Evolutionary conservation across 2,797 vertebrate species (phyloP).

Genomic region (Synanceia verrucosa): DNA sequence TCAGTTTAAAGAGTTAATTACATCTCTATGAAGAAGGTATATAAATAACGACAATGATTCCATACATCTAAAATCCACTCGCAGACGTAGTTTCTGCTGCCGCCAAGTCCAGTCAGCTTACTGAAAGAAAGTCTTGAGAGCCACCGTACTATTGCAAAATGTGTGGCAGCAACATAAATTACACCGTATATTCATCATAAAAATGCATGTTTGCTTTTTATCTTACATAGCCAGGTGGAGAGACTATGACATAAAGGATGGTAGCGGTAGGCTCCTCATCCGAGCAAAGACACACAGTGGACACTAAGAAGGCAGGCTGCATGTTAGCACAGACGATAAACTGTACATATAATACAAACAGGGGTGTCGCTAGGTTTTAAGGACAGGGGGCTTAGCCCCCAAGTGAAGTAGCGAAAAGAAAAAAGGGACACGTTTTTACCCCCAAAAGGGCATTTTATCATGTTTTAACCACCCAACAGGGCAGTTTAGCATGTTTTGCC

Average conservation of each 20-base stretch:
- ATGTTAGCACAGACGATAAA: constrained; percentile 63
- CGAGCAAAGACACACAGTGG: constrained; percentile 57
- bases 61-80: constrained; percentile 70
- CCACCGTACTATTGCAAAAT: background rate
- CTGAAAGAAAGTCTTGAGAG: background rate
- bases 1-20: constrained; percentile 72
- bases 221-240: constrained; percentile 55
- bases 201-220: constrained; percentile 54
- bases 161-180: constrained; percentile 51
- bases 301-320: constrained; percentile 67
- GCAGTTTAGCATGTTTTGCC: too few relatives aligned
- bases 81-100: constrained; percentile 46
- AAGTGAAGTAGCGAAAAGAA: too few relatives aligned
- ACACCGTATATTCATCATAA: constrained; percentile 18
- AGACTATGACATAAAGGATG: constrained; percentile 50
- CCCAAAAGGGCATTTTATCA: too few relatives aligned
- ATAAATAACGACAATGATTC: constrained; percentile 76
- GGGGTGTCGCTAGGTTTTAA: too few relatives aligned
- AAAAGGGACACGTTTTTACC: too few relatives aligned
- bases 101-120: background rate
- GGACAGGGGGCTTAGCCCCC: too few relatives aligned
- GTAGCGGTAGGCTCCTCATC: constrained; percentile 40
- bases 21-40: constrained; percentile 71
- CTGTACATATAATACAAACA: constrained; percentile 61
- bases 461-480: too few relatives aligned